Conservation (phyloP, 2,888 invertebrate genomes). For the Noctua janthe region DNA sequence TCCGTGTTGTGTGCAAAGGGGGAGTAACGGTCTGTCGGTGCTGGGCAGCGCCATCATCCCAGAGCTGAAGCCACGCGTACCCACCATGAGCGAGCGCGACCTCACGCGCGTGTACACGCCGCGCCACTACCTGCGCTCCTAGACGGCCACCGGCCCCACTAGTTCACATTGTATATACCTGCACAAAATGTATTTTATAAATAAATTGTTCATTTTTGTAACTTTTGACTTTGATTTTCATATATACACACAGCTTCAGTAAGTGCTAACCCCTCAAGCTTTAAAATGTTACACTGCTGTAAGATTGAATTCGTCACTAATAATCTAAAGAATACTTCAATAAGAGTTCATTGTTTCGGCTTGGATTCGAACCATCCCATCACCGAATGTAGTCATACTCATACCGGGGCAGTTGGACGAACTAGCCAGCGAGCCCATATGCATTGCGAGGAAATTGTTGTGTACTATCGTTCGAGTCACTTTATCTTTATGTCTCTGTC, state of each 20-base stretch:
- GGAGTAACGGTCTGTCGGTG: slow-evolving; percentile 85
- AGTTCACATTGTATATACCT: neutral
- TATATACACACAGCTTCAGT: neutral
- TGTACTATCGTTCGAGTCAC: too few relatives aligned
- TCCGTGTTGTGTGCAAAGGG: slow-evolving; percentile 68
- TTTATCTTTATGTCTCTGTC: too few relatives aligned
- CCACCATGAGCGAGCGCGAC: slow-evolving; percentile 91
- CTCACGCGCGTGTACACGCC: slow-evolving; percentile 83
- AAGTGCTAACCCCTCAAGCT: too few relatives aligned
- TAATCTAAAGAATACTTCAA: too few relatives aligned
- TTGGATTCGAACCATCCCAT: too few relatives aligned
- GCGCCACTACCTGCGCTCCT: slow-evolving; percentile 71
- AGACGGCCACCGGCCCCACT: slow-evolving; percentile 6
- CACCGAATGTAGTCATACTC: too few relatives aligned
- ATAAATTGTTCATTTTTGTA: slow-evolving; percentile 46
- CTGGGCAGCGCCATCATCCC: slow-evolving; percentile 90
- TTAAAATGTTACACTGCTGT: too few relatives aligned
- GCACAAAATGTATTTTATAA: slow-evolving; percentile 28
- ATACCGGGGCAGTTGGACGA: too few relatives aligned
- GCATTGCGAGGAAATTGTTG: too few relatives aligned
- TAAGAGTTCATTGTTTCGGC: too few relatives aligned
- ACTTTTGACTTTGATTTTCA: slow-evolving; percentile 17
- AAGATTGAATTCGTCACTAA: too few relatives aligned
- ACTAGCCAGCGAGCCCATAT: too few relatives aligned
- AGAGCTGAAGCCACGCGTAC: slow-evolving; percentile 90